Base-by-base conservation (phyloP, 2,797 vertebrate genomes). In the Myotis myotis region DNA sequence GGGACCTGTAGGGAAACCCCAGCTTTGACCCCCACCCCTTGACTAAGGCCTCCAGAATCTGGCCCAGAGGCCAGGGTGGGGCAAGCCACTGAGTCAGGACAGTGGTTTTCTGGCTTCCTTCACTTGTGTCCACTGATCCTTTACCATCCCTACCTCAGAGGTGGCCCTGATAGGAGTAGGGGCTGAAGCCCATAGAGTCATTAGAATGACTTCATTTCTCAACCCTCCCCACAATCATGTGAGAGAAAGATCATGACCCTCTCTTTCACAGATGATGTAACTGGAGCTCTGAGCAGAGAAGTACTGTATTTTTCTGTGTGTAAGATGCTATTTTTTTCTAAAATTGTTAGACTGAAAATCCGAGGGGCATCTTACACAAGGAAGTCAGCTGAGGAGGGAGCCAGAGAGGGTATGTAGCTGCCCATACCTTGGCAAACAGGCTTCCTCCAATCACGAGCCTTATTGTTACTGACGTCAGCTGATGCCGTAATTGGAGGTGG, bases 31-130 rank as follows among this genome's bases (percentile, higher is more conserved):
- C 80, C 94, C 82, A 79, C 76, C 88, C 87, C 94, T 88, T 97
- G 97, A 97, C 88, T 97, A 97, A 97, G 75, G 66, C 88, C 71
- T 93, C 82, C 60, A 95, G 94, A 97, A 97, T 97, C 89, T 97
- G 94, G 94, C 93, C 85, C 66, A 94, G 75, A 94, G 19, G 96
- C 75, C 86, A 95, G 92, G 96, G 91, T 84, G 95, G 49, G 80
- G 96, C 91, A 92, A 78, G 75, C 30, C 44, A 87, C 85, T 96
- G 95, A 97, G 88, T 97, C 95, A 97, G 71, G 88, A 87, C 79
- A 94, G 79, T 1, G 44, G 93, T 96, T 95, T 97, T 94, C 74
- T 89, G 38, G 84, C 53, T 96, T 93, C 95, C 93, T 93, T 60
- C 79, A 72, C 38, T 80, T 44, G 30, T 75, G 19, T 79, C 79